Evolutionary conservation across 1,140 invertebrate species (phyloP), one percentile per base, ranked within the genome.

Genomic region (Cepaea nemoralis): DNA sequence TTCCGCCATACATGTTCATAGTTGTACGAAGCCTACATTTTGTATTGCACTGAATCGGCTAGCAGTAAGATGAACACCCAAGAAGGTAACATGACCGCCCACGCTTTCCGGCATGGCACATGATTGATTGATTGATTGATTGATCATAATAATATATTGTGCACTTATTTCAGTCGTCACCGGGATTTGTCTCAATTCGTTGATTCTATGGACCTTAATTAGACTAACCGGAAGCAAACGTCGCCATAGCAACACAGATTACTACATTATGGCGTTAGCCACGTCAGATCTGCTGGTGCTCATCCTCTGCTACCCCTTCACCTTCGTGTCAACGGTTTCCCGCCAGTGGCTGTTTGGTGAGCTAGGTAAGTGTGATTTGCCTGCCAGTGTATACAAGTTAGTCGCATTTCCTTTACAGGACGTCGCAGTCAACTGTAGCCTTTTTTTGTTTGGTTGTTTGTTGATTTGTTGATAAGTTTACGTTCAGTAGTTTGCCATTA

Each of bases 191-290:
- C 22, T 55, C 2, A 55, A 55, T 24, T 55, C 50, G 22, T 19
- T 55, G 50, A 24, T 55, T 5, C n/a, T 55, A 24, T 55, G 50
- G 8, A 55, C 50, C 19, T 19, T 55, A 2, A 24, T 55, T 24
- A 55, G n/a, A 24, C 3, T 55, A 24, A 31, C 16, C n/a, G 16
- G 27, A 16, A 10, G 14, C 5, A 37, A 40, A n/a, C 3, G 33
- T 3, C 71, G 22, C 24, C 42, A 22, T 8, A 50, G 42, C 50
- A 77, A 37, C 75, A 77, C 55, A 5, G 75, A 77, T 35, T 59
- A 59, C 33, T 77, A 77, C 50, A 77, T 77, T 55, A 77, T 77
- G 12, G 48, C 75, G 2, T 35, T 77, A 27, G 75, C 75, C 50
- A 37, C 55, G 16, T 77, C 75, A 1, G 75, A 77, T 33, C 33